Base-by-base conservation (phyloP, 2,113 vertebrate species). In the Paramisgurnus dabryanus region DNA sequence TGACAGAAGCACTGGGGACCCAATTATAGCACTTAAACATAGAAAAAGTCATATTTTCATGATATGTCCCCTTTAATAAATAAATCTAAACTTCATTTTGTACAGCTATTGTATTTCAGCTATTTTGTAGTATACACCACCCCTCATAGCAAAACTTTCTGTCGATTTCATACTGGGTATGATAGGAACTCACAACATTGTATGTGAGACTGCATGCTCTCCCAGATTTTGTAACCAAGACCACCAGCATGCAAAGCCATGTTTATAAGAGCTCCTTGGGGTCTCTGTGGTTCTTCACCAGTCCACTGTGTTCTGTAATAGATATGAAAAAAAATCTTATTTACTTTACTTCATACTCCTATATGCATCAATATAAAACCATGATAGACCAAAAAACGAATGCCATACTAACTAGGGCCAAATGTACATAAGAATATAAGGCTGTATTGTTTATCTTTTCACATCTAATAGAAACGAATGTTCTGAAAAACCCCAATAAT, bases 181-280 rank as follows among this genome's bases (percentile, higher is more conserved):
- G 70, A 71, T 10, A 4, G 18, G 12, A 34, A 91, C 93, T 92
- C 76, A 94, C 93, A 78, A 43, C 83, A 89, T 68, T 87, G 82
- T 27, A 94, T 69, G 17, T 88, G 80, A 11, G 49, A 27, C 79
- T 89, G 87, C 89, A 94, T 83, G 41, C 80, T 88, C 82, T 90
- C 91, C 93, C 93, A 94, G 72, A 94, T 84, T 39, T 91, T 92
- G 86, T 86, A 93, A 63, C 87, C 80, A 83, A 94, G 70, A 68
- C 76, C 67, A 27, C 93, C 93, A n/a, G 92, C 86, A 70, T 93
- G 93, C 4, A 79, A 81, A 11, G 88, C 84, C 87, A 91, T 82
- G 75, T 91, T 17, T 67, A 94, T 84, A 58, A 94, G 90, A 74
- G 39, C 84, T 13, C 79, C 75, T 0, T 73, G 1, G 27, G 79